Evolutionary conservation across 1,140 invertebrate species (phyloP), one percentile per base, ranked within the genome.

Genomic region (Elymnias hypermnestra): DNA sequence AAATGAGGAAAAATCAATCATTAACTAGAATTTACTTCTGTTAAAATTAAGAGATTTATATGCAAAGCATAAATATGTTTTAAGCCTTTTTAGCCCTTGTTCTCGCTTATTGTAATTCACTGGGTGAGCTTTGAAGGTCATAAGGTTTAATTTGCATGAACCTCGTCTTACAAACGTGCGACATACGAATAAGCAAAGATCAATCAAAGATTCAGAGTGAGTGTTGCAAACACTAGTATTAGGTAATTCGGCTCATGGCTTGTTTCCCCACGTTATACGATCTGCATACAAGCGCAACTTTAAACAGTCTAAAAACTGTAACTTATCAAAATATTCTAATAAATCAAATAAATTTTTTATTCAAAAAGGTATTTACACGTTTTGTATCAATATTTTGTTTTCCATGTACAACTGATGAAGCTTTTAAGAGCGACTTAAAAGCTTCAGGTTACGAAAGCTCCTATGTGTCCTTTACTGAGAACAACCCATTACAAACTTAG

Each of bases 221-320:
- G 46, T 53, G 55, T 44, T 61, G 56, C 57, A 57, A 49, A 51
- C 58, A 59, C 45, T 51, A 50, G 28, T 65, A 62, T 76, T 71
- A 73, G 67, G 67, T 64, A 72, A 73, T 76, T 76, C 72, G 49
- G 52, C 71, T 69, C 69, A 67, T 69, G 70, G 50, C 55, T 57
- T 40, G 41, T 56, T 49, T 36, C 58, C 48, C 63, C 57, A 72
- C 46, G 58, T 43, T 26, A 57, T 29, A 28, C 38, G 50, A 71
- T 65, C 61, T 73, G 56, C 59, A 71, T 68, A 70, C 58, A 67
- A 65, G 63, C 42, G 37, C 37, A 28, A 29, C 31, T 35, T 26
- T 28, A 31, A 47, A 3, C 17, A 25, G 25, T 26, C 26, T 40
- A 9, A 40, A 42, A 9, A 31, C 5, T 9, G 17, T 18, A 42